These are phyloP conservation scores for Rousettus madagascariensis DNA, from an alignment of 2,797 vertebrate genomes.

Conservation along the genomic window DNA sequence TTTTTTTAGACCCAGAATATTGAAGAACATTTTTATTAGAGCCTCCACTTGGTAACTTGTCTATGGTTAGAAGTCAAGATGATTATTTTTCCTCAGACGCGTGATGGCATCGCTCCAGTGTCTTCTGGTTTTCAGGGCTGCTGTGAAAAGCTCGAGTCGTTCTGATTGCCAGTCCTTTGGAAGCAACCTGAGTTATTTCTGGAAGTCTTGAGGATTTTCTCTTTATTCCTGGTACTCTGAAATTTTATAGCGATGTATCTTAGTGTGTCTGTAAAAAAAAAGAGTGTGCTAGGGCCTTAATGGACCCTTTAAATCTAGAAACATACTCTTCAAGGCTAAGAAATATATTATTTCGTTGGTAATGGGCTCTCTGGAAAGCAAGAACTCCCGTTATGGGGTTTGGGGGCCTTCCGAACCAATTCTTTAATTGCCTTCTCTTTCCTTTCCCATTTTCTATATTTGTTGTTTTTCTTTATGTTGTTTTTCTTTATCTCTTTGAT, in stretches of 20 bases:
- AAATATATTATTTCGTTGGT: neutral
- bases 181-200: neutral
- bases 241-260: neutral
- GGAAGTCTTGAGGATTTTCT: neutral
- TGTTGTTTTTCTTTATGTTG: neutral
- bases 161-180: neutral
- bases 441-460: neutral
- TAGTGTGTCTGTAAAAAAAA: neutral
- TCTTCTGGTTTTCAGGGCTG: neutral
- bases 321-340: neutral
- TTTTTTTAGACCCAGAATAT: neutral
- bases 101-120: neutral
- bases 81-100: neutral
- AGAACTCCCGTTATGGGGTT: neutral
- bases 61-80: neutral
- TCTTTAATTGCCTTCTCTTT: neutral
- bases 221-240: neutral
- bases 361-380: neutral
- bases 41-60: neutral
- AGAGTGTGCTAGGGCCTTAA: neutral
- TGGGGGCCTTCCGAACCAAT: neutral
- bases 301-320: neutral
- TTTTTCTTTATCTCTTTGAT: neutral
- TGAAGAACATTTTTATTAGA: neutral
- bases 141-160: neutral